Base-by-base conservation (phyloP, 2,797 vertebrate species). In the Pyrocephalus nanus region DNA sequence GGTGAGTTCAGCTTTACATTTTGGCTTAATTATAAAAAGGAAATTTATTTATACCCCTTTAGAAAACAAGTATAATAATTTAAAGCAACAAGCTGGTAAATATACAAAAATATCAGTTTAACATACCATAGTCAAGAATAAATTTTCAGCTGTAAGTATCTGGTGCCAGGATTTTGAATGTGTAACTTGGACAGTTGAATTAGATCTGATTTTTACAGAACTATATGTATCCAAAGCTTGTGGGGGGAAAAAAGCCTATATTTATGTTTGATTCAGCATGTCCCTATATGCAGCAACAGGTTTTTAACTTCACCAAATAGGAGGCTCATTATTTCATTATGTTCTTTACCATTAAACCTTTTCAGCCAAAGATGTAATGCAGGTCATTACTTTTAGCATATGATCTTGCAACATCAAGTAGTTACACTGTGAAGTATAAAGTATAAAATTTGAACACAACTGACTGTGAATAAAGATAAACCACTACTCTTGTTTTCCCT, bases 1-100 rank as follows among this genome's bases (percentile, higher is more conserved):
- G 90, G 94, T 96, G 58, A 97, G 90, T 93, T 74, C 26, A 74
- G 20, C 58, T 92, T 81, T 61, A 58, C 2, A 2, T n/a, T 95
- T 89, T 66, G 42, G 22, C 18, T 77, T 86, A 86, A 78, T 25
- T 53, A 4, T n/a, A 70, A 88, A 90, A 88, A 3, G 14, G 34
- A 66, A 90, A 66, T 90, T 64, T 22, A 26, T 80, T 91, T 51
- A 47, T 47, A 77, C 2, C 2, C 29, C 19, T 61, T 79, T n/a
- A 85, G 53, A 76, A 81, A 83, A 65, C 9, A 67, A 73, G 17
- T 25, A 58, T 18, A 70, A 32, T 5, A 29, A 87, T n/a, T 81
- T 76, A 57, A 88, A 77, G 19, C 3, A 61, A 67, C 26, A 80
- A 71, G 3, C 25, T 80, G 11, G 15, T 72, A 54, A 57, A 71